These are phyloP conservation scores for Pecten maximus DNA, from an alignment of 2,888 invertebrate species.

Conservation along the genomic window DNA sequence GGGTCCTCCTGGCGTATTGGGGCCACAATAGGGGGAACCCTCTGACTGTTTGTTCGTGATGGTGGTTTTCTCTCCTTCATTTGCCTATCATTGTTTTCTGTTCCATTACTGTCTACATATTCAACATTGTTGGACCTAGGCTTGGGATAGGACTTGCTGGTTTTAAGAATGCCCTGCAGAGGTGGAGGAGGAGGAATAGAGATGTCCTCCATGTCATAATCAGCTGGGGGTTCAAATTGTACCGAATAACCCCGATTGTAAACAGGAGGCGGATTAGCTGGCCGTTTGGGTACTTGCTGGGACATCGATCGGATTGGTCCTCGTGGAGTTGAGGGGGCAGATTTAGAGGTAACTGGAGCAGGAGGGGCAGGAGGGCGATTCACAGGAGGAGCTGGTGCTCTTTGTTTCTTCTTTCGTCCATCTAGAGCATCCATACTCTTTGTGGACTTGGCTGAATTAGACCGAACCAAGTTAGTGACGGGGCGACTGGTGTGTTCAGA, in stretches of 20 bases:
- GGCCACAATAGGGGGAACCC: conserved; percentile 42
- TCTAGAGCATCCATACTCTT: conserved; percentile 63
- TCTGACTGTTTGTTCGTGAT: conserved; percentile 32
- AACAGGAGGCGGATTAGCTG: conserved; percentile 49
- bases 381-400: conserved; percentile 72
- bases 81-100: neutral
- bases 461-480: conserved; percentile 62
- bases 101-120: neutral
- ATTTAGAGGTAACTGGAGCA: conserved; percentile 48
- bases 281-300: conserved; percentile 47
- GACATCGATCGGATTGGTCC: neutral
- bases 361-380: conserved; percentile 58
- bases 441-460: conserved; percentile 59
- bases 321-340: conserved; percentile 50
- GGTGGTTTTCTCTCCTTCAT: neutral
- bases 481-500: conserved; percentile 61
- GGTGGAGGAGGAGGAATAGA: conserved; percentile 46
- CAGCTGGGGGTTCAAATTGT: conserved; percentile 69
- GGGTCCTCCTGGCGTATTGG: conserved; percentile 52
- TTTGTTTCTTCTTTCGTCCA: conserved; percentile 73
- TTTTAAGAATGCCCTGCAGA: conserved; percentile 40
- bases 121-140: neutral
- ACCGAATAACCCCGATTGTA: conserved; percentile 54
- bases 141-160: neutral
- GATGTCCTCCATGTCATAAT: conserved; percentile 68